Conservation (phyloP, 2,113 vertebrate species). For the Zeus faber region DNA sequence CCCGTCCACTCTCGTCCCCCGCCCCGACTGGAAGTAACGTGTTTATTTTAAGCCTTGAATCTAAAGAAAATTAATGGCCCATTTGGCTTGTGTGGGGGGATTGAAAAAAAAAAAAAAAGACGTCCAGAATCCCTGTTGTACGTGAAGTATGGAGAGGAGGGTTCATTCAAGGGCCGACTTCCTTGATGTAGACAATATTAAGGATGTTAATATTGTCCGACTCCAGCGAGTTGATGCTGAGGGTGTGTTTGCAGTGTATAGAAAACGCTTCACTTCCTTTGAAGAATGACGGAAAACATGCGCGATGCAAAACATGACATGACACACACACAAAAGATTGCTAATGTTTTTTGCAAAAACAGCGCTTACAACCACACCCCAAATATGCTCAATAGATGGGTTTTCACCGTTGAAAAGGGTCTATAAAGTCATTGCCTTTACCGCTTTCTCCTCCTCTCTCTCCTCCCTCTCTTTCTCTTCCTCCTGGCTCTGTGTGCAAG, state of each 20-base stretch:
- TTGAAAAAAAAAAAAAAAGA: too few species aligned
- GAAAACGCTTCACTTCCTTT: too few species aligned
- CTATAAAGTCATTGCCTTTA: not conserved
- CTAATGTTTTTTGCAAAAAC: too few species aligned
- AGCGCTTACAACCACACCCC: too few species aligned
- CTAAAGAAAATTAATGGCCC: not conserved
- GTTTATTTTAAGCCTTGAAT: not conserved
- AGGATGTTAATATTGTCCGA: too few species aligned
- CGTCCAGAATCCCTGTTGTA: not conserved
- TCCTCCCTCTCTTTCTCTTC: constrained; percentile 17
- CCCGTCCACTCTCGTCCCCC: not conserved
- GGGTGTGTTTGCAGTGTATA: too few species aligned
- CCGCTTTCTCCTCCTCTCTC: constrained; percentile 13
- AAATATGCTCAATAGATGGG: too few species aligned
- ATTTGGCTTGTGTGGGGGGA: not conserved
- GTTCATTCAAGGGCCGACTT: not conserved
- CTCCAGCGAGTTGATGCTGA: too few species aligned
- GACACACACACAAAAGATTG: too few species aligned
- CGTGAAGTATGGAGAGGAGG: not conserved
- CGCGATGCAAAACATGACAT: too few species aligned
- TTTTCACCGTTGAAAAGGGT: too few species aligned
- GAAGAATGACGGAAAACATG: too few species aligned
- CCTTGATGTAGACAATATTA: not conserved
- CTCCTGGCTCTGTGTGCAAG: constrained; percentile 57
- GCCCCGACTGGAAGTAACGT: not conserved